Evolutionary conservation across 1,140 invertebrate genomes (phyloP).

Genomic region (Caerostris darwini): DNA sequence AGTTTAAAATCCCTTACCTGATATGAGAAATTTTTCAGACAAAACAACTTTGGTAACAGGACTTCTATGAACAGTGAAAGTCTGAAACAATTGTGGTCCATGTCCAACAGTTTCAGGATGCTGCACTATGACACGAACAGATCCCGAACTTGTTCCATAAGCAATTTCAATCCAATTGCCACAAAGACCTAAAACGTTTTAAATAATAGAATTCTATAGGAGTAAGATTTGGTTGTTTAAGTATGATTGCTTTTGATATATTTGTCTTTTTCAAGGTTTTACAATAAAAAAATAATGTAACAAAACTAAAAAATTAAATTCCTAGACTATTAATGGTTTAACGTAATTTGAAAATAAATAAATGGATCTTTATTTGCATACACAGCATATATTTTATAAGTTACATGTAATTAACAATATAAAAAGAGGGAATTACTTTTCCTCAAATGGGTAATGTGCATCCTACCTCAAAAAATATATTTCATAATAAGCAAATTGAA

Average conservation of each 20-base stretch:
- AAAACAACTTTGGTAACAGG: slow-evolving; percentile 97
- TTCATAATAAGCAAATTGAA: no score
- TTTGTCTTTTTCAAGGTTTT: no score
- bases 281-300: background rate
- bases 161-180: slow-evolving; percentile 99
- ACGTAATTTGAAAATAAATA: no score
- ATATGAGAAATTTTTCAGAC: slow-evolving; percentile 98
- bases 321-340: background rate
- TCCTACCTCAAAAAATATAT: no score
- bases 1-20: slow-evolving; percentile 81
- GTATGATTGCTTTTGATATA: no score
- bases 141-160: slow-evolving; percentile 97
- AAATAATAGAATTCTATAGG: no score
- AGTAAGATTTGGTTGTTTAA: no score
- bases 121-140: slow-evolving; percentile 97
- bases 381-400: no score
- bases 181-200: slow-evolving; percentile 88
- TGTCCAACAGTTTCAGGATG: slow-evolving; percentile 99
- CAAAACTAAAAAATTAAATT: background rate
- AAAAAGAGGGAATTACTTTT: no score
- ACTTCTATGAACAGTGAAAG: slow-evolving; percentile 98
- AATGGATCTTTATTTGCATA: no score
- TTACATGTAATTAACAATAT: no score
- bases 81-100: slow-evolving; percentile 98
- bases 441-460: no score